Conservation (phyloP, 1,140 invertebrate genomes). For the Caerostris darwini region DNA sequence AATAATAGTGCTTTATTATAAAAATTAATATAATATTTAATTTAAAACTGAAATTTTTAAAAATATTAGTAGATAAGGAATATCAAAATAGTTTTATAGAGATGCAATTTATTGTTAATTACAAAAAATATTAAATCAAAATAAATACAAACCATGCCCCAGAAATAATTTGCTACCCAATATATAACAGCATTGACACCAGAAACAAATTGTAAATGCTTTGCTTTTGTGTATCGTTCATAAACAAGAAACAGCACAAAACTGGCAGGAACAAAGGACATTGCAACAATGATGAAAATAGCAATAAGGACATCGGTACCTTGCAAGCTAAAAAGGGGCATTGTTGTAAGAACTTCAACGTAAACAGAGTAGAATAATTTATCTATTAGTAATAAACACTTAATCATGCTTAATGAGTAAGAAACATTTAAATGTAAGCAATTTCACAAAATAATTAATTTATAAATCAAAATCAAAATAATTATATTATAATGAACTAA, state of each 20-base stretch:
- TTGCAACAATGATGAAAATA: conserved; percentile 81
- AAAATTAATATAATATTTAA: too few relatives aligned
- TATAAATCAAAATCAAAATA: too few relatives aligned
- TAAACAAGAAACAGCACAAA: conserved; percentile 88
- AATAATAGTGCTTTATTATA: too few relatives aligned
- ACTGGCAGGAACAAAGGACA: conserved; percentile 87
- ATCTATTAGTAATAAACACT: too few relatives aligned
- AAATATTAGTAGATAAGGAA: too few relatives aligned
- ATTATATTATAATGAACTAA: too few relatives aligned
- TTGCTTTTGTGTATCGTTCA: conserved; percentile 84
- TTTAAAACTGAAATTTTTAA: too few relatives aligned
- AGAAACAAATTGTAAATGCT: conserved; percentile 89
- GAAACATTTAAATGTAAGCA: too few relatives aligned
- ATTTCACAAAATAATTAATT: too few relatives aligned
- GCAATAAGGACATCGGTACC: conserved; percentile 82
- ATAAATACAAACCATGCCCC: conserved; percentile 84
- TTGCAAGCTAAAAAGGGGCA: conserved; percentile 80
- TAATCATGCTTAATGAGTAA: too few relatives aligned
- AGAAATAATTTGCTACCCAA: conserved; percentile 88
- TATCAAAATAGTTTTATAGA: neutral
- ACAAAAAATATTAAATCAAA: neutral
- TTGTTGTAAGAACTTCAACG: too few relatives aligned
- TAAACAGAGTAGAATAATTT: too few relatives aligned
- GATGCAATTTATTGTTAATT: neutral
- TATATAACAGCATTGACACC: conserved; percentile 88